phyloP scores from a whole-genome alignment of 2,888 invertebrate genomes.

The Gisinianus flammeolus region DNA sequence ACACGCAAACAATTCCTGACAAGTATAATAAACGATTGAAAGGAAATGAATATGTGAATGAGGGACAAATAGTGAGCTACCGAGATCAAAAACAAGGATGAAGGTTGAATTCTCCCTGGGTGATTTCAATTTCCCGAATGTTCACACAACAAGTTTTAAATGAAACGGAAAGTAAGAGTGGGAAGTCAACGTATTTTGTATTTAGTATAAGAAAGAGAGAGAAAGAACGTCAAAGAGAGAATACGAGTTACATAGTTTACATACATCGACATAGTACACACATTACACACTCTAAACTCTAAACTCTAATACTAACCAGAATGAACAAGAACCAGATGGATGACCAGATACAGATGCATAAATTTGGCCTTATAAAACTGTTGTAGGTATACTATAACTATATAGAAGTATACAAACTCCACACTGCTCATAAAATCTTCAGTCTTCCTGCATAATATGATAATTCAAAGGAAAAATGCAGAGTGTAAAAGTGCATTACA shows the following conservation, averaged over 20 bases:
- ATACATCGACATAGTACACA: neutral
- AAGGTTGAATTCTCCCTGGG: slow-evolving; percentile 25
- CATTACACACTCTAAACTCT: neutral
- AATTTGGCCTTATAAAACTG: too few relatives aligned
- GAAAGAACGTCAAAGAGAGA: neutral
- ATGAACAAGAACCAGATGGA: neutral
- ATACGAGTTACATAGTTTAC: neutral
- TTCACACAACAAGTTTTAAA: neutral
- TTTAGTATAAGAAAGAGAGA: neutral
- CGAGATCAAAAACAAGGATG: slow-evolving; percentile 32
- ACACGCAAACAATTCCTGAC: neutral
- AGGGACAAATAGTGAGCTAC: neutral
- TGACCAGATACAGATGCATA: too few relatives aligned
- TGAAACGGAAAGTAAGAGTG: neutral
- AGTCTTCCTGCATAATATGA: too few relatives aligned
- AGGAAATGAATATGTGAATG: too few relatives aligned
- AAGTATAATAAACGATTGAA: neutral
- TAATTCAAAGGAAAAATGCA: too few relatives aligned
- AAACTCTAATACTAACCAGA: neutral
- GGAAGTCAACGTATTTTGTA: neutral
- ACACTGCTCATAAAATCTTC: too few relatives aligned
- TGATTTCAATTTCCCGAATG: slow-evolving; percentile 13
- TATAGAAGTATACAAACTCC: too few relatives aligned
- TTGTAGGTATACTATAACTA: too few relatives aligned
- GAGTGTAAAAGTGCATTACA: too few relatives aligned